A percentile compares a stretch with the other conserved stretches of the same genome.
Conservation (phyloP, 2,797 vertebrate species). For the Chelon labrosus region DNA sequence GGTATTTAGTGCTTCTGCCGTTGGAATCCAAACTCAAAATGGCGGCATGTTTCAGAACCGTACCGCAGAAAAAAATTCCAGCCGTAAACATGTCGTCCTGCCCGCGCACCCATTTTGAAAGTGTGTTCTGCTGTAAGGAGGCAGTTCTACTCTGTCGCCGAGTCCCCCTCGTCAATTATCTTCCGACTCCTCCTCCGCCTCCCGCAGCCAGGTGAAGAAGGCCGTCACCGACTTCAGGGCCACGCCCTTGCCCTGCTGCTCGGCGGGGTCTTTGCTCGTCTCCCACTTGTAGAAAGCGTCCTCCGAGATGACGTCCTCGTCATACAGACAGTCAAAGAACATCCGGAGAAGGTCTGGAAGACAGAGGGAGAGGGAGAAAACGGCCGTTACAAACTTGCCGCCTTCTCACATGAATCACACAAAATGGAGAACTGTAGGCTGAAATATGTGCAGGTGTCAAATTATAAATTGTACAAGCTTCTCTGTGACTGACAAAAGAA, state of each 20-base stretch:
- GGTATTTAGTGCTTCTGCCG: constrained; percentile 91
- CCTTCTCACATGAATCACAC: background rate
- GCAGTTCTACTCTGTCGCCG: constrained; percentile 76
- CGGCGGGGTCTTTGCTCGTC: constrained; percentile 93
- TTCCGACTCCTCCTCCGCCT: constrained; percentile 98
- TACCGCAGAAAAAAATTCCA: constrained; percentile 84
- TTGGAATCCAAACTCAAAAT: constrained; percentile 89
- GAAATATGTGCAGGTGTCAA: background rate
- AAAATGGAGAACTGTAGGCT: background rate
- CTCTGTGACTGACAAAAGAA: too few relatives aligned
- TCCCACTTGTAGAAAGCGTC: constrained; percentile 99
- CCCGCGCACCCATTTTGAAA: constrained; percentile 82
- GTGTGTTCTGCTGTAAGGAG: constrained; percentile 71
- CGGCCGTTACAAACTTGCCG: background rate
- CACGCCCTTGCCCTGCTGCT: constrained; percentile 95
- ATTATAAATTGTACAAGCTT: background rate
- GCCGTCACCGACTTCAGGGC: constrained; percentile 96
- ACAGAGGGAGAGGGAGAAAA: background rate
- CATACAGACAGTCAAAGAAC: constrained; percentile 99
- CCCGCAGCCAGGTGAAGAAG: constrained; percentile 97
- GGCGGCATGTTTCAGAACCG: constrained; percentile 88
- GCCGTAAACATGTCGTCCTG: constrained; percentile 84
- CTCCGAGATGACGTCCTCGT: constrained; percentile 98
- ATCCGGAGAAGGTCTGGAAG: constrained; percentile 93
- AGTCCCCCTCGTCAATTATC: constrained; percentile 93